These are phyloP conservation scores for Podarcis raffonei DNA, from an alignment of 2,113 vertebrate genomes.

Conservation along the genomic window DNA sequence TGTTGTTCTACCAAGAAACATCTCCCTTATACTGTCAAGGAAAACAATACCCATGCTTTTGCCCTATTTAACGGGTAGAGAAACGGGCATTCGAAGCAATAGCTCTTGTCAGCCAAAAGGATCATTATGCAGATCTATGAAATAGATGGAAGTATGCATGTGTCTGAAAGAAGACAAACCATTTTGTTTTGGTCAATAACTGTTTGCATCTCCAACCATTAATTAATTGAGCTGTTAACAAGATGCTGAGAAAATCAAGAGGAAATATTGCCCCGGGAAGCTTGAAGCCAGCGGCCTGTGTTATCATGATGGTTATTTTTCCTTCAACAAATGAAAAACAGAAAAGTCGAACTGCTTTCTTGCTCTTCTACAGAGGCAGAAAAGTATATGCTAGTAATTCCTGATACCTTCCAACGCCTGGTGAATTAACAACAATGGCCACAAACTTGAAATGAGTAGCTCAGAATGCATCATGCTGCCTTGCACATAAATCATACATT, in stretches of 20 bases:
- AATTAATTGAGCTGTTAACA: conserved; percentile 54
- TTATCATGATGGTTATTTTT: not conserved
- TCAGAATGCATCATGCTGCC: conserved; percentile 45
- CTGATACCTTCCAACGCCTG: conserved; percentile 36
- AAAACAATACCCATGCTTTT: not conserved
- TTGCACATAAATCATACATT: conserved; percentile 36
- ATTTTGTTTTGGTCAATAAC: not conserved
- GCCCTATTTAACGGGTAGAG: not conserved
- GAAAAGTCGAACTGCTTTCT: conserved; percentile 22
- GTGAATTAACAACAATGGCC: conserved; percentile 46
- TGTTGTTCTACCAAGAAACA: not conserved
- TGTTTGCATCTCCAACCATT: not conserved
- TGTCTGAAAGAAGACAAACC: not conserved
- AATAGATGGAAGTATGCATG: conserved; percentile 7
- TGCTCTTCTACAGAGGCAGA: not conserved
- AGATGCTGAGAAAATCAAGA: conserved; percentile 53
- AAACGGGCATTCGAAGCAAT: not conserved
- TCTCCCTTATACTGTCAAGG: not conserved
- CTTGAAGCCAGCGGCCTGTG: not conserved
- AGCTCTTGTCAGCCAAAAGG: not conserved
- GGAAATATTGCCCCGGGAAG: conserved; percentile 49
- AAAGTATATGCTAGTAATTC: conserved; percentile 32
- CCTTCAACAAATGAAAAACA: not conserved
- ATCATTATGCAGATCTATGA: fast-evolving
- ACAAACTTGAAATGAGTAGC: conserved; percentile 11